Evolutionary conservation across 1,140 invertebrate species (phyloP), one percentile per base, ranked within the genome.

Genomic region (Diabrotica undecimpunctata): DNA sequence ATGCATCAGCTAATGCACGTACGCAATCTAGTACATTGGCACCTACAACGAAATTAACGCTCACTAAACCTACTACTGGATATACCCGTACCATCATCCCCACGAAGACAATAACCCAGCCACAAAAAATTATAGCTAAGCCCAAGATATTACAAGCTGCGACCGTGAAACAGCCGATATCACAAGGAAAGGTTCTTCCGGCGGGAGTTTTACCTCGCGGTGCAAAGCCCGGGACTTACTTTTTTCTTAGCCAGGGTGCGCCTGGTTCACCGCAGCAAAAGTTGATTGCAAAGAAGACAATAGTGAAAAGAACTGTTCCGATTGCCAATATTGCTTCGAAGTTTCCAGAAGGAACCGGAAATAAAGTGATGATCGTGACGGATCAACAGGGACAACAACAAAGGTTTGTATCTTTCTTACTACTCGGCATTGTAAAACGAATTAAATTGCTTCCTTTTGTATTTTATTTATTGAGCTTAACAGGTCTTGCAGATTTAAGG

Each of bases 301-400:
- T 75, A 74, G 78, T 56, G 77, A 83, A 72, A 75, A 82, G 55
- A 70, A 77, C 8, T 70, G 74, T 6, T 77, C 14, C 57, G 25
- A 66, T 58, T 7, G 52, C 66, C 6, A 56, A 38, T 12, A 60
- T 64, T 12, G 50, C 8, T 74, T 77, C 55, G 55, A 79, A 64
- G 77, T 72, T 69, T 39, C 57, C 66, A 4, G 70, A 71, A 61
- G 66, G 73, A 10, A 68, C 63, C 11, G 75, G 79, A 8, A 79
- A 77, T 66, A 84, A 84, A 53, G 81, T 86, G 8, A 84, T 86
- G 83, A 84, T 86, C 41, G 79, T 86, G 36, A 86, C 84, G 0
- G 83, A 85, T 68, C 79, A 82, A 46, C 84, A 85, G 67, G 83
- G 83, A 46, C 77, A 81, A 35, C 83, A 84, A 64, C 82, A 82